phyloP scores from a whole-genome alignment of 2,113 vertebrate genomes.

The Lepidiolamprologus cunningtoni region DNA sequence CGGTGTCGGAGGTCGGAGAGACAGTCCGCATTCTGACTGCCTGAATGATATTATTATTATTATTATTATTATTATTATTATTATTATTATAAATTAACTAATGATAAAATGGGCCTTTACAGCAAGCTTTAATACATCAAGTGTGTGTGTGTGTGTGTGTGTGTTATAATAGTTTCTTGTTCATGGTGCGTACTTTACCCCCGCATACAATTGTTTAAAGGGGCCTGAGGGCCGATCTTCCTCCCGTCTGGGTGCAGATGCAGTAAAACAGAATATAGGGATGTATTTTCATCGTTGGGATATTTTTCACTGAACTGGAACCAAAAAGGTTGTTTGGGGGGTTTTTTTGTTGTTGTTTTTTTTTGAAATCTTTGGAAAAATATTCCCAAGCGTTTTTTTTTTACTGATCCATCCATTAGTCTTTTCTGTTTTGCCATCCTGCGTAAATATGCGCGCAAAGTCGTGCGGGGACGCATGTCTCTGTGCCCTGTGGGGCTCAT shows the following conservation, averaged over 20 bases:
- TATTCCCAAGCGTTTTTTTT: neutral
- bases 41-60: neutral
- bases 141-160: neutral
- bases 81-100: neutral
- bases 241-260: neutral
- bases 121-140: neutral
- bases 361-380: neutral
- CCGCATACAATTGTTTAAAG: neutral
- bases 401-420: neutral
- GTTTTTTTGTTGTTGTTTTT: fast-evolving
- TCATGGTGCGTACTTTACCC: neutral
- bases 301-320: neutral
- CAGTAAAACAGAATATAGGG: neutral
- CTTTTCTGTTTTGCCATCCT: neutral
- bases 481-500: neutral
- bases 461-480: neutral
- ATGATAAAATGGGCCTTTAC: neutral
- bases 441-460: neutral
- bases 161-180: neutral
- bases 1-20: neutral
- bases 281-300: neutral
- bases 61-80: neutral
- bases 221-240: neutral
- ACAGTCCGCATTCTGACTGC: neutral
- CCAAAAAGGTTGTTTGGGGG: neutral